Evolutionary conservation across 2,797 vertebrate genomes (phyloP).

Genomic region (Typhlichthys eigenmanni): DNA sequence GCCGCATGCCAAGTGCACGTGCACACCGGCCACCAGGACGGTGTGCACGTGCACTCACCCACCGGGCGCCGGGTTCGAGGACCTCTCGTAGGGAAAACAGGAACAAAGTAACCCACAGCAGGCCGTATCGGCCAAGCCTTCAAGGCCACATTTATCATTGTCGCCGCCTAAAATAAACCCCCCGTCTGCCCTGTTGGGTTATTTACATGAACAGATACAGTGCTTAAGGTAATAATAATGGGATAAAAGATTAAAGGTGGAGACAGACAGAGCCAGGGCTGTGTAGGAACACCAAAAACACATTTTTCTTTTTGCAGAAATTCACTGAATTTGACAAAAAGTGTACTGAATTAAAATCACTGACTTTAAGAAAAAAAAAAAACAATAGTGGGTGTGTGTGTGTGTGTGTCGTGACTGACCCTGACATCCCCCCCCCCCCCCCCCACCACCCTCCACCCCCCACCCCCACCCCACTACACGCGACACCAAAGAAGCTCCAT

Average conservation of each 20-base stretch:
- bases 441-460: no score
- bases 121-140: slow-evolving; percentile 24
- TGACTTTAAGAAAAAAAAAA: neutral
- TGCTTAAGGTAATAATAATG: no score
- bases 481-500: slow-evolving; percentile 35
- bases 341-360: no score
- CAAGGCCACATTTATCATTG: slow-evolving; percentile 25
- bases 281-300: no score
- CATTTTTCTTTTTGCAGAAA: no score
- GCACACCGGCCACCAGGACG: no score
- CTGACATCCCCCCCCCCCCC: neutral
- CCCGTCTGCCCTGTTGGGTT: slow-evolving; percentile 1
- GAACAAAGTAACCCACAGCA: slow-evolving; percentile 28
- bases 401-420: slow-evolving; percentile 5
- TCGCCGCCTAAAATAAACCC: slow-evolving; percentile 1
- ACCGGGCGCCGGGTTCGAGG: slow-evolving; percentile 6
- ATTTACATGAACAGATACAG: no score
- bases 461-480: slow-evolving; percentile 13
- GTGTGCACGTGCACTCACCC: no score
- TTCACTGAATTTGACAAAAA: no score
- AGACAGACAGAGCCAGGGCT: no score
- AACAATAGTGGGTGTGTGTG: neutral
- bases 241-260: no score
- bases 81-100: slow-evolving; percentile 25
- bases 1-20: neutral